phyloP scores from a whole-genome alignment of 2,888 invertebrate species.

The Drosophila sordidula region DNA sequence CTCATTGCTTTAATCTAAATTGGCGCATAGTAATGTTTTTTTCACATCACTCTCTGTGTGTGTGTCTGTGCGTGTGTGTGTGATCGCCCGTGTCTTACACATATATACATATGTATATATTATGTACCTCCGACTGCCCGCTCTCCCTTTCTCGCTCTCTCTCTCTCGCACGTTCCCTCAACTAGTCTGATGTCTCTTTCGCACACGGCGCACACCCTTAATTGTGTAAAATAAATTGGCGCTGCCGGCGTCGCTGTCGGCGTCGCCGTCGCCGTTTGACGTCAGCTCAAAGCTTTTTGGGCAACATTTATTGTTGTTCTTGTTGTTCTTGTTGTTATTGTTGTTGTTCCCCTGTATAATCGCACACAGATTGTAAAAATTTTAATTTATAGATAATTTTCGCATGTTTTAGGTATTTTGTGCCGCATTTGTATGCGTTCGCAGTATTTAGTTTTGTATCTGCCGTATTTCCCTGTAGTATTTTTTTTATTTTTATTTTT shows the following conservation, averaged over 20 bases:
- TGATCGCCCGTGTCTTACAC: constrained; percentile 70
- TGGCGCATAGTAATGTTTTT: constrained; percentile 75
- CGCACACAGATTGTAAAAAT: constrained; percentile 81
- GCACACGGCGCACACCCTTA: constrained; percentile 72
- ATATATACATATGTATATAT: constrained; percentile 32
- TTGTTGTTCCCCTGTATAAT: constrained; percentile 58
- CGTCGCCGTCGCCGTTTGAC: constrained; percentile 64
- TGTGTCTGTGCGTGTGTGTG: constrained; percentile 16
- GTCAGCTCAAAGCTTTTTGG: constrained; percentile 79
- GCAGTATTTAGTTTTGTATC: not conserved
- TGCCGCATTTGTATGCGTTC: constrained; percentile 7
- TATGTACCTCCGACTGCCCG: constrained; percentile 11
- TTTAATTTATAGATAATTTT: constrained; percentile 82
- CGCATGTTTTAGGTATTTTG: constrained; percentile 73
- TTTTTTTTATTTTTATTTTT: constrained; percentile 6
- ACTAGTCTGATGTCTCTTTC: constrained; percentile 14
- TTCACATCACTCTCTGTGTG: constrained; percentile 29
- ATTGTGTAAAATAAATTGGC: constrained; percentile 82
- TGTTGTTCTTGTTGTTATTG: constrained; percentile 26
- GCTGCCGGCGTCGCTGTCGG: constrained; percentile 56
- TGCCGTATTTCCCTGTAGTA: constrained; percentile 6
- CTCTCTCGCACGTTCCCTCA: constrained; percentile 13
- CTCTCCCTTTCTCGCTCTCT: constrained; percentile 23
- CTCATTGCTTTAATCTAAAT: constrained; percentile 78
- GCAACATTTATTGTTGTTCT: constrained; percentile 58